Conservation (phyloP, 2,113 vertebrate genomes). For the Indicator maculatus region DNA sequence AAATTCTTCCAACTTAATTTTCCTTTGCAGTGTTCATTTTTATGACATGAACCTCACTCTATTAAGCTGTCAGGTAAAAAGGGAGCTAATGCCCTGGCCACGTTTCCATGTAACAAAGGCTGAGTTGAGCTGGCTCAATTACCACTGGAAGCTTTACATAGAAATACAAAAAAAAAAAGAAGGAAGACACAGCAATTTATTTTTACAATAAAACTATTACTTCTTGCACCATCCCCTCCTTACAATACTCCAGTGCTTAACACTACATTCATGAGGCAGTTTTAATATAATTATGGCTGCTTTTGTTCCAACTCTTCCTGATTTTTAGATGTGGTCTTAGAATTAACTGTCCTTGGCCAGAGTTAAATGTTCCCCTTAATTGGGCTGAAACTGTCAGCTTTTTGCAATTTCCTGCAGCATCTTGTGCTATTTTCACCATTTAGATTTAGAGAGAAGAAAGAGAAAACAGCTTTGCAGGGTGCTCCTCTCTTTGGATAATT, state of each 20-base stretch:
- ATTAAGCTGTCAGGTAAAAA: conserved; percentile 51
- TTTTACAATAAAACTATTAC: conserved; percentile 60
- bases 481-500: background rate
- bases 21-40: conserved; percentile 28
- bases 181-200: conserved; percentile 25
- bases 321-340: conserved; percentile 31
- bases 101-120: conserved; percentile 54
- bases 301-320: conserved; percentile 31
- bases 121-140: conserved; percentile 49
- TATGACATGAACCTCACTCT: background rate
- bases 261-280: conserved; percentile 26
- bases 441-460: background rate
- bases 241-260: conserved; percentile 39
- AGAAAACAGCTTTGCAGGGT: background rate
- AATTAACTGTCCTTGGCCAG: conserved; percentile 51
- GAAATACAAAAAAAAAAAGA: conserved; percentile 40
- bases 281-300: conserved; percentile 50
- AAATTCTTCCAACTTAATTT: conserved; percentile 43
- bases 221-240: conserved; percentile 34
- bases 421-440: background rate
- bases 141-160: conserved; percentile 18
- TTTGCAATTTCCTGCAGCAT: background rate
- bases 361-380: conserved; percentile 19
- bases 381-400: background rate
- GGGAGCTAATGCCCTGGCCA: conserved; percentile 15